Conservation (phyloP, 2,888 invertebrate species). For the Pachliopta kotzebuea region DNA sequence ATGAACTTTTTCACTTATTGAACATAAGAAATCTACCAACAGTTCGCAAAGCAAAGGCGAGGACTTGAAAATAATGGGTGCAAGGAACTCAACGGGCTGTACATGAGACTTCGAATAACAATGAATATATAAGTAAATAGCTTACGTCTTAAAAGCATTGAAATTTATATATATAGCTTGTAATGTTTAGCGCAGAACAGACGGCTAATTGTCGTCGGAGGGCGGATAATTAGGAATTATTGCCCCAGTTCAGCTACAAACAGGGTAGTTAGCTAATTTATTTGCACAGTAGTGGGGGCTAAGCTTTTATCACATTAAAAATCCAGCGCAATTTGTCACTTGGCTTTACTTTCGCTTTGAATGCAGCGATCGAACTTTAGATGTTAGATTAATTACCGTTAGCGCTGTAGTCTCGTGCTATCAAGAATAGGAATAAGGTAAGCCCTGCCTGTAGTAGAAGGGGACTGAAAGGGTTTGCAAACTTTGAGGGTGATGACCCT, state of each 20-base stretch:
- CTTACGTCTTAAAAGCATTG: conserved; percentile 1
- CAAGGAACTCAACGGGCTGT: too few relatives aligned
- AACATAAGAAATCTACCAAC: too few relatives aligned
- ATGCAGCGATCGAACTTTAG: background rate
- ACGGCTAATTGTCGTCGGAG: conserved; percentile 41
- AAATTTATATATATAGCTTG: conserved; percentile 5
- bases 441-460: too few relatives aligned
- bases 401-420: too few relatives aligned
- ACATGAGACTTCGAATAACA: too few relatives aligned
- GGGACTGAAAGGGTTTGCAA: too few relatives aligned
- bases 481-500: too few relatives aligned
- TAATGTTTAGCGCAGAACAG: conserved; percentile 32
- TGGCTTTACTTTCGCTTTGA: background rate
- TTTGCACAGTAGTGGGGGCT: conserved; percentile 30
- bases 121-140: conserved; percentile 4
- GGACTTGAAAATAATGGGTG: too few relatives aligned
- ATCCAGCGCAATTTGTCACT: conserved; percentile 5
- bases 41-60: too few relatives aligned
- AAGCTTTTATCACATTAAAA: conserved; percentile 26
- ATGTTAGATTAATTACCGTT: conserved; percentile 5
- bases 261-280: conserved; percentile 41
- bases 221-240: conserved; percentile 43
- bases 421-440: too few relatives aligned
- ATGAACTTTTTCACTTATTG: too few relatives aligned
- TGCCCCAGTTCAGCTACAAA: conserved; percentile 39